Conservation (phyloP, 92 coral and sea anemone species). For the Siderastrea radians region DNA sequence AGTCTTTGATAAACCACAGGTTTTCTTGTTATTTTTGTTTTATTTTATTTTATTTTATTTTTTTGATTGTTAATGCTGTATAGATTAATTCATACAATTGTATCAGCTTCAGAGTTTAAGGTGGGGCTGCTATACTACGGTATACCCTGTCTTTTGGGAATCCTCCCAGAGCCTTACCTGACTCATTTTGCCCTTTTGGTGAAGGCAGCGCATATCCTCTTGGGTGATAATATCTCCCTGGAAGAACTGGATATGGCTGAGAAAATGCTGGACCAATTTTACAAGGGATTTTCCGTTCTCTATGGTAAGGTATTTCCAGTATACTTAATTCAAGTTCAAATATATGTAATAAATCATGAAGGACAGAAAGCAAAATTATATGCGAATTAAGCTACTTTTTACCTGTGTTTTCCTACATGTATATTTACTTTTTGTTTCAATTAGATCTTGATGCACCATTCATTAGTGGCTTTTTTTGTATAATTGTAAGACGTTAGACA, state of each 20-base stretch:
- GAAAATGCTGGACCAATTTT: background rate
- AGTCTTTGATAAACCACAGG: no score
- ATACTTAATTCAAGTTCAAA: no score
- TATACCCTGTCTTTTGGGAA: slow-evolving; percentile 14
- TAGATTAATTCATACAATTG: background rate
- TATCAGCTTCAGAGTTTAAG: slow-evolving; percentile 40
- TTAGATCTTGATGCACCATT: no score
- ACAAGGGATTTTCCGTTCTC: background rate
- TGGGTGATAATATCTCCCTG: slow-evolving; percentile 11
- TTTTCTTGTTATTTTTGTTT: no score
- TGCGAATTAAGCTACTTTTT: no score
- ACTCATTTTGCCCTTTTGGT: slow-evolving; percentile 29
- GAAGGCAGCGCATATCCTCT: slow-evolving; percentile 1
- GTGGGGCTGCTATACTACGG: slow-evolving; percentile 29
- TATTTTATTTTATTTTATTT: background rate
- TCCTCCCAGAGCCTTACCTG: background rate
- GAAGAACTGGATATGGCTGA: slow-evolving; percentile 16
- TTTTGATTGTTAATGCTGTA: no score
- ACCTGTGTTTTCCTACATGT: no score
- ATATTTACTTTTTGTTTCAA: no score
- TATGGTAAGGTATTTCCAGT: slow-evolving; percentile 6
- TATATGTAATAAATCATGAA: no score
- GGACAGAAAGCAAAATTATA: no score
- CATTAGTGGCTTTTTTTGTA: no score
- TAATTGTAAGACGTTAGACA: no score